Percentiles rank a stretch among this genome's conserved stretches.
These are phyloP conservation scores for Drosophila cardini DNA, from an alignment of 1,140 invertebrate genomes.

Conservation along the genomic window DNA sequence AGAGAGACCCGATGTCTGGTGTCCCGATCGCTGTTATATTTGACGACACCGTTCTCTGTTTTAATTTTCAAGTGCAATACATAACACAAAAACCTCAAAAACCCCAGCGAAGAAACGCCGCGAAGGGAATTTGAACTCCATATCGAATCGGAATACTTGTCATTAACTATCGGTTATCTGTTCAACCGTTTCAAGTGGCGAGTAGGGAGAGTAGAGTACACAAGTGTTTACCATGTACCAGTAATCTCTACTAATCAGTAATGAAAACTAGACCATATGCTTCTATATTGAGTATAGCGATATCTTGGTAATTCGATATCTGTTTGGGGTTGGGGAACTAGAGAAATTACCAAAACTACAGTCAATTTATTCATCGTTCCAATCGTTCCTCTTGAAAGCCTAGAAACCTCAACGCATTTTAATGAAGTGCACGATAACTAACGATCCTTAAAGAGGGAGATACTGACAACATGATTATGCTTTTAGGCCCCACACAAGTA, in stretches of 20 bases:
- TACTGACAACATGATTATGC: slow-evolving; percentile 60
- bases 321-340: slow-evolving; percentile 47
- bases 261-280: slow-evolving; percentile 51
- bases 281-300: slow-evolving; percentile 36
- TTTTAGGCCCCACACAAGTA: slow-evolving; percentile 22
- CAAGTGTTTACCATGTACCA: slow-evolving; percentile 71
- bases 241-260: slow-evolving; percentile 77
- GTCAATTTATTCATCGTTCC: not conserved
- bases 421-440: slow-evolving; percentile 50
- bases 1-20: slow-evolving; percentile 43
- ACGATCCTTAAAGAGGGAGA: slow-evolving; percentile 55
- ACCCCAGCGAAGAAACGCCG: slow-evolving; percentile 1
- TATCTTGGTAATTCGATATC: slow-evolving; percentile 45
- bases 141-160: slow-evolving; percentile 43
- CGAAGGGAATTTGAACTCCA: slow-evolving; percentile 52
- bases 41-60: slow-evolving; percentile 56
- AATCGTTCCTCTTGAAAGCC: slow-evolving; percentile 1
- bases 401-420: slow-evolving; percentile 11
- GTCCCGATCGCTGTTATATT: slow-evolving; percentile 69
- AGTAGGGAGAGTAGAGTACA: slow-evolving; percentile 26
- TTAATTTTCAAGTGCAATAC: slow-evolving; percentile 73
- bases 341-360: slow-evolving; percentile 28
- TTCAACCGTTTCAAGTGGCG: slow-evolving; percentile 62
- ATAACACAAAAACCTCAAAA: slow-evolving; percentile 49
- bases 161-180: slow-evolving; percentile 43